Evolutionary conservation across 1,140 invertebrate species (phyloP).

Genomic region (Nilaparvata lugens): DNA sequence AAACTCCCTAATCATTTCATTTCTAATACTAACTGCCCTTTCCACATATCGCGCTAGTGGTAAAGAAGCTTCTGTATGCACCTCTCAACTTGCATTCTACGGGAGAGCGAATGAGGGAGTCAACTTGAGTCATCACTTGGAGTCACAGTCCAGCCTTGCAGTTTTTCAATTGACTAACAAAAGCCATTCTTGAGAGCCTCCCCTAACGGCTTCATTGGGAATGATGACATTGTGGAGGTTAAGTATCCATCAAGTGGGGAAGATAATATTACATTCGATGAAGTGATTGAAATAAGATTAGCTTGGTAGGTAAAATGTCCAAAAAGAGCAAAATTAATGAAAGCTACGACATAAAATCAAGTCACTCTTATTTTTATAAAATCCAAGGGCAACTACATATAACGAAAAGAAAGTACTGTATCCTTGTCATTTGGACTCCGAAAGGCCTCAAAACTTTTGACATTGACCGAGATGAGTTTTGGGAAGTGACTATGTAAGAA

Average conservation of each 20-base stretch:
- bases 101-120: too few relatives aligned
- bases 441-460: constrained; percentile 2
- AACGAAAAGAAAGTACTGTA: not conserved
- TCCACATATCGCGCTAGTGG: too few relatives aligned
- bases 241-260: constrained; percentile 17
- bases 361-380: constrained; percentile 29
- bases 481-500: too few relatives aligned
- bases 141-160: constrained; percentile 20
- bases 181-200: constrained; percentile 31
- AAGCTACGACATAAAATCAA: constrained; percentile 19
- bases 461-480: not conserved
- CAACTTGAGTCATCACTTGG: too few relatives aligned
- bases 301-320: not conserved
- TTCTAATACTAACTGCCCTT: too few relatives aligned
- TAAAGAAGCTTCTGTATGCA: too few relatives aligned
- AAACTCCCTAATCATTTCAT: too few relatives aligned
- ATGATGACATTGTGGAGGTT: constrained; percentile 26
- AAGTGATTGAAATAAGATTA: not conserved
- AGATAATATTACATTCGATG: not conserved
- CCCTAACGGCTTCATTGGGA: constrained; percentile 35
- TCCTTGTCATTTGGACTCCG: constrained; percentile 6
- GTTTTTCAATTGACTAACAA: constrained; percentile 33
- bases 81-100: too few relatives aligned
- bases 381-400: constrained; percentile 26
- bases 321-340: constrained; percentile 13